Conservation (phyloP, 2,113 vertebrate species). For the Callopanchax toddi region DNA sequence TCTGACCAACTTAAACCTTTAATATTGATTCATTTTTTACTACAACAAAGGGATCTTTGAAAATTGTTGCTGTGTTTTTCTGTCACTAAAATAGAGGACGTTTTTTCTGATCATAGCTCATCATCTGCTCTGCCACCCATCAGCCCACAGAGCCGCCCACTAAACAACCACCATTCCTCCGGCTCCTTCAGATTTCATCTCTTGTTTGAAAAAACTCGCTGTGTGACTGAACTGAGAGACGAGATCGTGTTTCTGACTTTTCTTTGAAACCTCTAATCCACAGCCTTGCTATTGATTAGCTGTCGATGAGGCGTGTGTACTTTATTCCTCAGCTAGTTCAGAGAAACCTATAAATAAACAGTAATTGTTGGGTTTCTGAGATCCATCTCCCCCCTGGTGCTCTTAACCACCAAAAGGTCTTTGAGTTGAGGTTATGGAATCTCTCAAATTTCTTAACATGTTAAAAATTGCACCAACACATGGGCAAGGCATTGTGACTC, state of each 20-base stretch:
- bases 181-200: conserved; percentile 19
- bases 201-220: conserved; percentile 1
- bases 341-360: conserved; percentile 24
- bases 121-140: not conserved
- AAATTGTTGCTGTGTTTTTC: conserved; percentile 5
- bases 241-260: not conserved
- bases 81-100: not conserved
- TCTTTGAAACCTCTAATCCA: conserved; percentile 33
- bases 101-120: not conserved
- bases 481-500: no score
- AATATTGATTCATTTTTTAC: not conserved
- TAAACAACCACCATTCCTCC: conserved; percentile 1
- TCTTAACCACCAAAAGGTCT: no score
- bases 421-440: no score
- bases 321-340: conserved; percentile 38
- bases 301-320: conserved; percentile 41
- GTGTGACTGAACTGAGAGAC: conserved; percentile 12
- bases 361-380: conserved; percentile 6
- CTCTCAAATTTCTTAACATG: no score
- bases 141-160: not conserved
- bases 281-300: conserved; percentile 55
- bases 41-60: conserved; percentile 7
- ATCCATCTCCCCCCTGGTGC: no score
- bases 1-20: not conserved
- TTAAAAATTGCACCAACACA: no score